phyloP scores from a whole-genome alignment of 2,797 vertebrate species.

The Acipenser transmontanus region DNA sequence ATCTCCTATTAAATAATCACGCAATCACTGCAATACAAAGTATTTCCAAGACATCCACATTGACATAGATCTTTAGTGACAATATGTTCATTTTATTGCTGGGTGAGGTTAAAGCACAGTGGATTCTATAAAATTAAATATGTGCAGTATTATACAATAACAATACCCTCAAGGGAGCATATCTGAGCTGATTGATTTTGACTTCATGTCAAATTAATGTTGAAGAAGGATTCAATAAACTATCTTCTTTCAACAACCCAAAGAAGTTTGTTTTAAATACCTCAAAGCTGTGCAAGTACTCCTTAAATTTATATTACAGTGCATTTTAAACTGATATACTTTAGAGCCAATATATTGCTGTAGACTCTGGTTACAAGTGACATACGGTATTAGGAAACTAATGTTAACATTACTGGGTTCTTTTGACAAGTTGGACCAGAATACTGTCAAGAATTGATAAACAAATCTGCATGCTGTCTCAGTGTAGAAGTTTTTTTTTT shows the following conservation, averaged over 20 bases:
- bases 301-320: not conserved
- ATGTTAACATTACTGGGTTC: no score
- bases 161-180: constrained; percentile 23
- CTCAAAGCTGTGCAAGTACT: no score
- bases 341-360: not conserved
- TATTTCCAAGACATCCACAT: constrained; percentile 19
- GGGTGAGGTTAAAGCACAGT: constrained; percentile 1
- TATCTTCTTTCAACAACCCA: not conserved
- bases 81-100: constrained; percentile 21
- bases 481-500: no score
- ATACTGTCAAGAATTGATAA: no score
- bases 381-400: not conserved
- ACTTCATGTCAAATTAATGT: constrained; percentile 25
- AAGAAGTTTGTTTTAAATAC: not conserved
- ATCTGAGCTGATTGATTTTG: constrained; percentile 28
- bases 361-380: not conserved
- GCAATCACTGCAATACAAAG: constrained; percentile 24
- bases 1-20: constrained; percentile 40
- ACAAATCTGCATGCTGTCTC: no score
- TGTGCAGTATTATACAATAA: constrained; percentile 8
- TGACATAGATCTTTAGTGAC: constrained; percentile 30
- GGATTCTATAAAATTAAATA: constrained; percentile 19
- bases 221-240: constrained; percentile 7
- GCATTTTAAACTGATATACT: not conserved
- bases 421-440: no score